phyloP scores from a whole-genome alignment of 2,888 invertebrate genomes.

The Scaptomyza parva region DNA sequence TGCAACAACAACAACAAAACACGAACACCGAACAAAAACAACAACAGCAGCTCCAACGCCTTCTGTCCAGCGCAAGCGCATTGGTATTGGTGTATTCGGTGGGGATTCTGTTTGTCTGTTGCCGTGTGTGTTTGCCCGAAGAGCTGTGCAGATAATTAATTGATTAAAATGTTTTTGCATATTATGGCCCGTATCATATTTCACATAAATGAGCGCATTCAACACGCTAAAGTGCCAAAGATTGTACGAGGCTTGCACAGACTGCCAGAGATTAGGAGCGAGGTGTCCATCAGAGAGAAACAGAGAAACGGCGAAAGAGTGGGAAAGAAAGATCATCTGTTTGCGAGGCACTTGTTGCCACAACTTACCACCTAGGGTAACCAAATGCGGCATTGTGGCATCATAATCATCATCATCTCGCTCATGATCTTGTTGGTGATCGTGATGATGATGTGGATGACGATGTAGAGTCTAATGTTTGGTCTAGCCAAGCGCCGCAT shows the following conservation, averaged over 20 bases:
- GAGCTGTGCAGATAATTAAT: slow-evolving; percentile 79
- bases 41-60: slow-evolving; percentile 23
- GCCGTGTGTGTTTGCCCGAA: slow-evolving; percentile 37
- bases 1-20: slow-evolving; percentile 50
- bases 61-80: slow-evolving; percentile 34
- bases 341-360: slow-evolving; percentile 74
- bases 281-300: slow-evolving; percentile 33
- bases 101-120: slow-evolving; percentile 31
- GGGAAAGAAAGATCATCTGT: slow-evolving; percentile 32
- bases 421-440: slow-evolving; percentile 32
- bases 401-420: slow-evolving; percentile 51
- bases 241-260: slow-evolving; percentile 51
- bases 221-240: slow-evolving; percentile 81
- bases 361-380: slow-evolving; percentile 79
- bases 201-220: slow-evolving; percentile 81
- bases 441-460: slow-evolving; percentile 37
- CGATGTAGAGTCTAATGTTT: slow-evolving; percentile 38
- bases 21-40: slow-evolving; percentile 27
- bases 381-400: slow-evolving; percentile 47
- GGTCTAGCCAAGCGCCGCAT: slow-evolving; percentile 68
- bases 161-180: slow-evolving; percentile 83
- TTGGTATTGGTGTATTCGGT: slow-evolving; percentile 11
- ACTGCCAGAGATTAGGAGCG: slow-evolving; percentile 53
- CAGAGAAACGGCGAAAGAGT: slow-evolving; percentile 4
- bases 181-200: slow-evolving; percentile 82